Base-by-base conservation (phyloP, 2,113 vertebrate genomes). In the Trematomus loennbergii region DNA sequence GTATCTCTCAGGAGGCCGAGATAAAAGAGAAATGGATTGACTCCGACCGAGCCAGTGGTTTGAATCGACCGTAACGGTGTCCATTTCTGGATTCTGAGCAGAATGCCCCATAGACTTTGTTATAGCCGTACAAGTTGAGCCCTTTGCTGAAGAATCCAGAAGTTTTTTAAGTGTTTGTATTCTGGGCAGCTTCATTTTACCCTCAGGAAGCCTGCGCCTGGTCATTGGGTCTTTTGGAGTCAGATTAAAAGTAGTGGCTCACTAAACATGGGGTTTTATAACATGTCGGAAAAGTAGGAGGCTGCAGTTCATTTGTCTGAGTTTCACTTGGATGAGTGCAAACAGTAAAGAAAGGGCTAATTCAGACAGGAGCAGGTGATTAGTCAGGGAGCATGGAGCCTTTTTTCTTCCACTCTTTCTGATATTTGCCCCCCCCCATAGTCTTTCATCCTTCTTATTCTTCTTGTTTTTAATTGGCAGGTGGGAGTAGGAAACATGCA, bases 361-460 rank as follows among this genome's bases (percentile, higher is more conserved):
- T 93, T 94, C 87, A 91, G 87, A 75, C 65, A n/a, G 78, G 91
- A 89, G 87, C 91, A 93, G 92, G 90, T 93, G 91, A 89, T 89
- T 91, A 60, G 84, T 88, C 84, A 72, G 66, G 74, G 68, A 50
- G 85, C 73, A 67, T 78, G 64, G 87, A 91, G 80, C 71, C 36
- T 61, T 83, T 61, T 83, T 70, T 66, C 75, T 57, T 70, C n/a
- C 59, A 36, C 75, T 79, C 83, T 75, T 72, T 88, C 82, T 90
- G 75, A 91, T 90, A 82, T 84, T 83, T 86, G 66, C 80, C 75
- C 58, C 60, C 58, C 81, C 58, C 57, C 54, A 64, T 69, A 33
- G 46, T 61, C 78, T 90, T 85, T 88, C 60, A 77, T 85, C 71
- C 60, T 72, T 80, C 60, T 46, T n/a, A 75, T 60, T 71, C 22